Evolutionary conservation across 2,888 invertebrate species (phyloP), one percentile per base, ranked within the genome.

Genomic region (Cataglyphis cursor): DNA sequence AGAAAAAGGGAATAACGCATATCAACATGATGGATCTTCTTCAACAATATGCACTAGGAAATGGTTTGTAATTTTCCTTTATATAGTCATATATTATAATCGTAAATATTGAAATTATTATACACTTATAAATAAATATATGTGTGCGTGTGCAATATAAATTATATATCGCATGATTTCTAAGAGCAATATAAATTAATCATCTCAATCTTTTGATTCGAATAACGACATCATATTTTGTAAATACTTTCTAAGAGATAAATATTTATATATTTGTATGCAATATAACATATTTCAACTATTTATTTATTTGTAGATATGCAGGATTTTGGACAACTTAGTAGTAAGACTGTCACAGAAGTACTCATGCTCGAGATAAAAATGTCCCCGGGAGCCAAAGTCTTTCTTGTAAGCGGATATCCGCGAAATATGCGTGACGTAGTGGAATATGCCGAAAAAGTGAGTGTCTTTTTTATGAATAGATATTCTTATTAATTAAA

Each of bases 331-430:
- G 97, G 97, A 86, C 96, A 97, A 92, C 95, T 98, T 85, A 97
- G 98, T 86, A 98, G 98, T 92, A 97, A 97, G 95, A 98, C 98
- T 1, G 98, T 98, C 78, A 97, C 98, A 1, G 98, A 98, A 95
- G 98, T 98, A 6, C 96, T 98, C 83, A 98, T 98, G 98, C 96
- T 98, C 93, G 98, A 98, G 96, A 98, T 98, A 97, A 98, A 98
- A 96, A 98, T 98, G 98, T 97, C 98, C 84, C 98, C 98, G 84
- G 97, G 97, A 85, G 98, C 98, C 89, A 98, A 97, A 95, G 97
- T 98, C 0, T 98, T 97, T 95, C 96, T 98, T 78, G 97, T 98
- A 86, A 98, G 98, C 75, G 98, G 98, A 62, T 98, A 98, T 95
- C 98, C 98, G 35, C 96, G 98, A 87, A 98, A 97, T 90, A 98